Evolutionary conservation across 2,113 vertebrate species (phyloP), one percentile per base, ranked within the genome.

Genomic region (Formicarius rufipectus): DNA sequence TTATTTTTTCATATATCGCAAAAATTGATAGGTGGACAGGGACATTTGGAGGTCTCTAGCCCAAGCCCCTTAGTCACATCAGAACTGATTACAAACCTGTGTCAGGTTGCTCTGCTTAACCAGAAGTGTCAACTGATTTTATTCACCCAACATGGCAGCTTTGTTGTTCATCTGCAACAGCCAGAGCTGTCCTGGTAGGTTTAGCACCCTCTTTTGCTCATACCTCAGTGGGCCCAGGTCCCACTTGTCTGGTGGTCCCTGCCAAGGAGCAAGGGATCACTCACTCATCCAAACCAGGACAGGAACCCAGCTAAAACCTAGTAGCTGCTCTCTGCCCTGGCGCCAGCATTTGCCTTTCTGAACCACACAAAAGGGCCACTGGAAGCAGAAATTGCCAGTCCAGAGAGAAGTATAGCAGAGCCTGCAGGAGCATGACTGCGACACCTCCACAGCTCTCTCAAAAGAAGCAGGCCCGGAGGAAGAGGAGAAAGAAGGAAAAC

Each of bases 201-300:
- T 42, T 35, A 40, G 23, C 33, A 80, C 3, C 9, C 40, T 28
- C 6, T 71, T 9, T 21, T 45, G 25, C 23, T 80, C 4, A 5
- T 30, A 1, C 7, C 14, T 47, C 4, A 3, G 12, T 23, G 24
- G 33, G 27, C n/a, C 53, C 35, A 31, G 28, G 40, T 42, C 20
- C 49, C 68, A 50, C 7, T 17, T 0, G 0, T 7, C n/a, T 3
- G 0, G 44, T 45, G n/a, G 49, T 22, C 25, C 42, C 39, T n/a
- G 47, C 33, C 1, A 1, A 35, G 55, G 37, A 84, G 7, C 0
- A 0, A 56, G 69, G 17, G 40, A 20, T 67, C 62, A 53, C 56
- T 71, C 0, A 0, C 30, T 68, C 18, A 9, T 42, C 40, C 2
- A 4, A 33, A 53, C 10, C 16, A 16, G 45, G 40, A 88, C 37